Base-by-base conservation (phyloP, 1,140 invertebrate genomes). In the Drosophila serrata region DNA sequence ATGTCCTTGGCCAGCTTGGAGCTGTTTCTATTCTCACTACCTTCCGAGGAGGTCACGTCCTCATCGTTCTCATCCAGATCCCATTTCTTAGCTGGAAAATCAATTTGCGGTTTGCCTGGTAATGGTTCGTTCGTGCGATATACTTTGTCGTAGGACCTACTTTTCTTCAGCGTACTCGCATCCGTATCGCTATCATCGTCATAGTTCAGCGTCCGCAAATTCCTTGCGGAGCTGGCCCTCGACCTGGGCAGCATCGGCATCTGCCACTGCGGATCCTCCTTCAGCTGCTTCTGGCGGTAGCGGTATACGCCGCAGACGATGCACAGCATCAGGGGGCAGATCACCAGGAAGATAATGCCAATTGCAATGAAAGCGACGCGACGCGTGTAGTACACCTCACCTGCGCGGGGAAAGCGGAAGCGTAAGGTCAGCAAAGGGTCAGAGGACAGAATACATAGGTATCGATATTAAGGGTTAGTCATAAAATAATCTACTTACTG, bases 61-160 rank as follows among this genome's bases (percentile, higher is more conserved):
- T 95, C 94, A 81, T 95, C 94, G 79, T 95, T 94, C 81, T 76
- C 72, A 58, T 94, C 95, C 51, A 96, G 91, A 92, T 97, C 96
- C 95, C 95, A 96, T 55, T 95, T 94, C 93, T 97, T 97, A 58
- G 96, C 95, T 76, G 96, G 96, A 93, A 97, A 97, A 64, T 97
- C 95, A 73, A 95, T 94, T 69, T 96, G 93, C 22, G 97, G 96
- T 82, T 95, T 95, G 80, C 95, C 95, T 4, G 95, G 94, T 74
- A 97, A 92, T 56, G 97, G 97, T 94, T 98, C 97, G 86, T 97
- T 94, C 12, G 97, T 98, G 73, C 95, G 93, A 93, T 98, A 98
- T 65, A 95, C 95, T 86, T 95, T 95, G 87, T 97, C 96, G 91
- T 97, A 97, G 78, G 93, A 95, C 62, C 95, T 93, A 73, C 94